Conservation (phyloP, 2,888 invertebrate species). For the Harmothoe impar region DNA sequence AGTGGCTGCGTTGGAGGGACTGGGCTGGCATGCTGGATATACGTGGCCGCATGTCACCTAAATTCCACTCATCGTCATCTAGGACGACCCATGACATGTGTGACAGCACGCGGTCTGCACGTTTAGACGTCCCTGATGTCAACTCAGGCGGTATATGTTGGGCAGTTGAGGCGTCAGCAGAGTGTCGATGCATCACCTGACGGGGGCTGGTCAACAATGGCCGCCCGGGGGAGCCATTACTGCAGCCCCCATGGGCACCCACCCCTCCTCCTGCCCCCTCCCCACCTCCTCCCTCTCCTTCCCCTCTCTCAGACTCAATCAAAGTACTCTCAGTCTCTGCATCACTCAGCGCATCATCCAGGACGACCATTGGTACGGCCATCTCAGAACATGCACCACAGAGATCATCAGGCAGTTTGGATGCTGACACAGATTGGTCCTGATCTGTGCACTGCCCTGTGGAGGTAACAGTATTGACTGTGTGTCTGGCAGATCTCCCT, state of each 20-base stretch:
- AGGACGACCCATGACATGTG: slow-evolving; percentile 43
- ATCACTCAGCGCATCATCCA: neutral
- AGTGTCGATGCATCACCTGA: neutral
- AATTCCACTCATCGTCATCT: slow-evolving; percentile 50
- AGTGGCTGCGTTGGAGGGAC: slow-evolving; percentile 1
- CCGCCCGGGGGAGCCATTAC: neutral
- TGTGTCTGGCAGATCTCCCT: neutral
- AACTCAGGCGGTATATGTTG: neutral
- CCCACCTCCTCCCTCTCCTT: neutral
- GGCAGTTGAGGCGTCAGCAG: neutral
- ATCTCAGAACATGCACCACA: too few relatives aligned
- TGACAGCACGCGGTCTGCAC: neutral
- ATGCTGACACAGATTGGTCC: neutral
- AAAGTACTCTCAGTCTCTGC: neutral
- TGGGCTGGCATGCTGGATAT: slow-evolving; percentile 58
- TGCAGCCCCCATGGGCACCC: neutral
- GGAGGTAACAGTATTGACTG: neutral
- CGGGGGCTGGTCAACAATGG: neutral
- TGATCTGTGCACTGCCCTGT: neutral
- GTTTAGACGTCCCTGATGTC: neutral
- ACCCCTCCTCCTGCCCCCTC: neutral
- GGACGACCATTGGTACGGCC: neutral
- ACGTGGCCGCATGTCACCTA: slow-evolving; percentile 64
- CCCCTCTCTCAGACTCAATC: neutral
- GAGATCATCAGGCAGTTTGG: neutral